Conservation (phyloP, 2,797 vertebrate species). For the Sylvilagus floridanus region DNA sequence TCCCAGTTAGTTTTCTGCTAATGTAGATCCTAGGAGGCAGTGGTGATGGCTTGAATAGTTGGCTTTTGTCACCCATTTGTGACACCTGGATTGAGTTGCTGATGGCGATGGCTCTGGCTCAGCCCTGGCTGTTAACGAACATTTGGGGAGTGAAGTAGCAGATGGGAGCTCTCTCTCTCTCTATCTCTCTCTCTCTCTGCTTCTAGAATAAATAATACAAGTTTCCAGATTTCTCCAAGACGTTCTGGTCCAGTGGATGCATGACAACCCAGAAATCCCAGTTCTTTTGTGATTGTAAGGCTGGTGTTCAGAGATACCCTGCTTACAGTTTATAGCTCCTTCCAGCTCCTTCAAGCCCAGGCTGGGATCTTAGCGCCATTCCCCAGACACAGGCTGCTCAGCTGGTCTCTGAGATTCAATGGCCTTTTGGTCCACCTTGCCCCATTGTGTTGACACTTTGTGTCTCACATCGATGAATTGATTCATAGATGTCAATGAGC, state of each 20-base stretch:
- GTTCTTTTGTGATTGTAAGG: not conserved
- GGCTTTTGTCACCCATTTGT: too few species aligned
- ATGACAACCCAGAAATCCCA: not conserved
- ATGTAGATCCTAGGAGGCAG: too few species aligned
- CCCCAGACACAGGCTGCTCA: not conserved
- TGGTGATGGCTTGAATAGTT: too few species aligned
- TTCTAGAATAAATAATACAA: too few species aligned
- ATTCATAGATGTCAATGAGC: constrained; percentile 62
- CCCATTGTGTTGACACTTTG: not conserved
- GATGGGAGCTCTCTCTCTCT: too few species aligned
- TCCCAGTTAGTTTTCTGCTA: too few species aligned
- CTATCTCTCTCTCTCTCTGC: too few species aligned
- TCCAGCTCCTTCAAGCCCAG: not conserved
- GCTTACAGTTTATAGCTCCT: not conserved
- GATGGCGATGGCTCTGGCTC: too few species aligned
- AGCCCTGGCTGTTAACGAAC: too few species aligned
- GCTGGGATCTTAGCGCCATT: not conserved
- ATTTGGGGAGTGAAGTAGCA: too few species aligned
- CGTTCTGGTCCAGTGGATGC: not conserved
- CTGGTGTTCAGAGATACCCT: not conserved
- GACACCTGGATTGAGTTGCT: too few species aligned
- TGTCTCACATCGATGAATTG: constrained; percentile 37
- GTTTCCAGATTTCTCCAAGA: not conserved
- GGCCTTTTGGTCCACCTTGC: not conserved
- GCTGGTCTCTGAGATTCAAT: not conserved